Evolutionary conservation across 2,113 vertebrate genomes (phyloP).

Genomic region (Chloropsis hardwickii): DNA sequence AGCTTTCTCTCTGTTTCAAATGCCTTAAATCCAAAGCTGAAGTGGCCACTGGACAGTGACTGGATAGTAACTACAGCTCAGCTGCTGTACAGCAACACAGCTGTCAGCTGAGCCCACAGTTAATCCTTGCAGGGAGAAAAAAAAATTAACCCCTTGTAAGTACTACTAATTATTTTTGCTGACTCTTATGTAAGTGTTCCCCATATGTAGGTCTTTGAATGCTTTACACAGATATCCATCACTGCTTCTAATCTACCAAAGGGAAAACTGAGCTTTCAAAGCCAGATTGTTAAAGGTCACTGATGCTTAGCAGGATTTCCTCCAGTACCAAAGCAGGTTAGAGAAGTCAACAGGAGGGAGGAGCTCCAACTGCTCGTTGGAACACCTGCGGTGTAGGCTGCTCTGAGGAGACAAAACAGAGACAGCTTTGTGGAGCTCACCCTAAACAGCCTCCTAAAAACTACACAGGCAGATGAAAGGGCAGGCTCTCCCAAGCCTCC

Average conservation of each 20-base stretch:
- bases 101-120: conserved; percentile 1
- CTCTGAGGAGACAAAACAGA: not conserved
- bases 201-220: conserved; percentile 42
- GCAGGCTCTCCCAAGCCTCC: not conserved
- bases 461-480: not conserved
- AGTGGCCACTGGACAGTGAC: not conserved
- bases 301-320: conserved; percentile 45
- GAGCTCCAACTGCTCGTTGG: not conserved
- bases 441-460: not conserved
- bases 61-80: not conserved
- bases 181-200: conserved; percentile 45
- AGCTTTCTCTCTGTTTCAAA: not conserved
- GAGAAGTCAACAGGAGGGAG: conserved; percentile 17
- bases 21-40: not conserved
- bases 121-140: not conserved
- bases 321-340: conserved; percentile 37
- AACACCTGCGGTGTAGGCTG: not conserved
- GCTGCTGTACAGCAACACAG: not conserved
- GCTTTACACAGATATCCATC: conserved; percentile 37
- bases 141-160: conserved; percentile 49
- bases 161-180: conserved; percentile 41
- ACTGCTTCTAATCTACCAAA: conserved; percentile 29
- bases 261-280: conserved; percentile 55
- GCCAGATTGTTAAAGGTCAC: conserved; percentile 55
- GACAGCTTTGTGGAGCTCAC: not conserved